Evolutionary conservation across 2,888 invertebrate species (phyloP), one percentile per base, ranked within the genome.

Genomic region (Lacanobia oleracea): DNA sequence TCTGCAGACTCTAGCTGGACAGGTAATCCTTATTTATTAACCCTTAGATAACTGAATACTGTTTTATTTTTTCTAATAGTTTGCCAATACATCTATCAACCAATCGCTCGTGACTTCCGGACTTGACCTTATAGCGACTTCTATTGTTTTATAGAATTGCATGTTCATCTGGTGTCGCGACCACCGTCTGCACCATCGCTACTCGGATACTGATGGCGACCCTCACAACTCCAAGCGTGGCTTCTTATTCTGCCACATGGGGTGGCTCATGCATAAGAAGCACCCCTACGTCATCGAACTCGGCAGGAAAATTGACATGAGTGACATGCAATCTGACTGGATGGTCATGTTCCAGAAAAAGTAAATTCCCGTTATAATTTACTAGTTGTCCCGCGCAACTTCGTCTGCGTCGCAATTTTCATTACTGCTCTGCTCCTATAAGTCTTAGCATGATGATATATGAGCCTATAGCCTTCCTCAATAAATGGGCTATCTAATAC

Each of bases 181-280:
- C 89, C 98, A 98, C 90, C 96, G 98, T 14, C 97, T 97, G 75
- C 98, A 98, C 87, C 98, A 98, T 92, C 98, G 98, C 88, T 98
- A 97, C 84, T 94, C 96, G 0, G 96, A 96, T 84, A 96, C 96
- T 0, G 97, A 98, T 84, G 98, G 97, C 0, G 98, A 98, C 90
- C 98, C 98, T 0, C 98, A 98, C 92, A 98, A 98, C 89, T 96
- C 98, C 0, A 97, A 96, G 61, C 94, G 98, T 57, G 98, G 98
- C 0, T 98, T 99, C 94, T 98, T 98, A 95, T 99, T 98, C 93
- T 97, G 97, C 5, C 98, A 99, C 91, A 97, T 98, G 66, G 98
- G 98, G 7, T 99, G 98, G 98, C 93, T 98, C 27, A 96, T 98
- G 96, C 94, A 95, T 75, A 97, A 96, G 82, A 98, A 98, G 90